Conservation (phyloP, 2,888 invertebrate genomes). For the Caradrina clavipalpis region DNA sequence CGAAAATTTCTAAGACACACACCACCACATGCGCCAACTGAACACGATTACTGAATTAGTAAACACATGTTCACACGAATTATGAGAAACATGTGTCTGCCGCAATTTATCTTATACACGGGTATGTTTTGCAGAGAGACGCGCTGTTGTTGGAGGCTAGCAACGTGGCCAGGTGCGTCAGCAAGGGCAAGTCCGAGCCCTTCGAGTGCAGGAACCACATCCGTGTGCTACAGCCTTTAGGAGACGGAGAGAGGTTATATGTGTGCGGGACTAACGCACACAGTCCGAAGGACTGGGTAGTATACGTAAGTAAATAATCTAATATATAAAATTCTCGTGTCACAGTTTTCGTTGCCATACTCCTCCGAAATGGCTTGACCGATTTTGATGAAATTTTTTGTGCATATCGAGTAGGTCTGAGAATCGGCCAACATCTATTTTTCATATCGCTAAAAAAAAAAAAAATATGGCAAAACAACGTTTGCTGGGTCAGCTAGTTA, state of each 20-base stretch:
- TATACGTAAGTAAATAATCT: conserved; percentile 89
- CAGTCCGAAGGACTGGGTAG: conserved; percentile 92
- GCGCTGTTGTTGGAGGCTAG: conserved; percentile 91
- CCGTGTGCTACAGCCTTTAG: conserved; percentile 92
- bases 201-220: conserved; percentile 93
- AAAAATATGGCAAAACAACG: too few species aligned
- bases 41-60: conserved; percentile 53
- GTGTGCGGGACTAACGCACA: conserved; percentile 93
- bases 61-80: conserved; percentile 31
- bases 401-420: too few species aligned
- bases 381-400: too few species aligned
- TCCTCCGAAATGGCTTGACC: too few species aligned
- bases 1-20: neutral
- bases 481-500: too few species aligned
- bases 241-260: conserved; percentile 91
- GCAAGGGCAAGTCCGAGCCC: conserved; percentile 92
- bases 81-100: conserved; percentile 30
- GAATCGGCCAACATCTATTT: too few species aligned
- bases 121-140: conserved; percentile 84
- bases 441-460: too few species aligned
- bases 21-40: conserved; percentile 25
- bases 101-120: conserved; percentile 28
- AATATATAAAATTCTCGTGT: too few species aligned
- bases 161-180: conserved; percentile 91
- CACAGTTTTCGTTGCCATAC: too few species aligned